These are phyloP conservation scores for Hipposideros larvatus DNA, from an alignment of 2,797 vertebrate genomes.

Conservation along the genomic window DNA sequence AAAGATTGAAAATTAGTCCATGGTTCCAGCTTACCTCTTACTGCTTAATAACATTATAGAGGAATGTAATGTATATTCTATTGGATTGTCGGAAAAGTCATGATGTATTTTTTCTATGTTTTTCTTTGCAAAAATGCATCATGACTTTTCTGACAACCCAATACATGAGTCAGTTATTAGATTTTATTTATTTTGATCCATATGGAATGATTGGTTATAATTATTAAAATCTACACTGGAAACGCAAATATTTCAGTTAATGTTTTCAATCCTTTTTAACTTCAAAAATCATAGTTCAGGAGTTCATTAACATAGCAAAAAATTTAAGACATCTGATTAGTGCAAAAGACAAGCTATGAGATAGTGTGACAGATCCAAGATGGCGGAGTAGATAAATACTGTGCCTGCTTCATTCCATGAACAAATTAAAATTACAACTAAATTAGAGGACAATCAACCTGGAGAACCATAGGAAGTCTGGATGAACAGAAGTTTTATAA, in stretches of 20 bases:
- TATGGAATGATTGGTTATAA: not conserved
- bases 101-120: too few relatives aligned
- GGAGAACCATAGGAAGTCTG: too few relatives aligned
- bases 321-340: conserved; percentile 5
- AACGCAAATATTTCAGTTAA: conserved; percentile 33
- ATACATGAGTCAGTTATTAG: not conserved
- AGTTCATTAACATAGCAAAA: conserved; percentile 48
- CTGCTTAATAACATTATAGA: not conserved
- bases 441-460: too few relatives aligned
- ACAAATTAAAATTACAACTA: too few relatives aligned
- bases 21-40: not conserved
- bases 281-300: conserved; percentile 22
- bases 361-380: too few relatives aligned
- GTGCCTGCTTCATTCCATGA: too few relatives aligned
- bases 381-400: too few relatives aligned
- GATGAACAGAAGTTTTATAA: too few relatives aligned
- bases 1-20: not conserved
- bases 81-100: too few relatives aligned
- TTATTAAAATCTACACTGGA: conserved; percentile 31
- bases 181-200: conserved; percentile 21
- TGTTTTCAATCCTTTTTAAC: not conserved
- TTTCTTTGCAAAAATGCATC: too few relatives aligned
- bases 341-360: conserved; percentile 3
- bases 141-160: too few relatives aligned
- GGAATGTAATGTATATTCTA: not conserved